Conservation (phyloP, 2,113 vertebrate genomes). For the Chionomys nivalis region DNA sequence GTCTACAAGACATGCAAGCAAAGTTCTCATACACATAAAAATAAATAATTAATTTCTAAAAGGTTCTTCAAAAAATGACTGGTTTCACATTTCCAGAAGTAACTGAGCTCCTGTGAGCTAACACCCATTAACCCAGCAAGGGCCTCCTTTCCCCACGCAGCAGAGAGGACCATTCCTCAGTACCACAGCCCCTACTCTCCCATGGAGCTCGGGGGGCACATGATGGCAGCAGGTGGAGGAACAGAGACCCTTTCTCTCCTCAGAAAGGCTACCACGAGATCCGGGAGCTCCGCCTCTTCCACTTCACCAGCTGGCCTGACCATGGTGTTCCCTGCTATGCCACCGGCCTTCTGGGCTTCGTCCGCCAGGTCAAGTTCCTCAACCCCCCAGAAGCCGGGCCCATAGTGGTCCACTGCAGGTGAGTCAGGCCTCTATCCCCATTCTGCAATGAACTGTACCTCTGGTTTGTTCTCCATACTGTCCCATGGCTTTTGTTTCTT, state of each 20-base stretch:
- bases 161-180: fast-evolving
- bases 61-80: not conserved
- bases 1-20: not conserved
- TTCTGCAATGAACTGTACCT: fast-evolving
- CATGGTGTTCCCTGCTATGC: slow-evolving; percentile 98
- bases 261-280: slow-evolving; percentile 99
- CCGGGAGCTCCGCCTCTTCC: slow-evolving; percentile 97
- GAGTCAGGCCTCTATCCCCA: not conserved
- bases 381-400: slow-evolving; percentile 96
- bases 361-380: slow-evolving; percentile 98
- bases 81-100: not conserved
- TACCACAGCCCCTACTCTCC: not conserved
- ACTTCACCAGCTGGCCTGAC: slow-evolving; percentile 99
- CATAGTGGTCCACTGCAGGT: slow-evolving; percentile 96
- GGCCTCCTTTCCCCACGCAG: not conserved
- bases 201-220: fast-evolving
- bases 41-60: not conserved
- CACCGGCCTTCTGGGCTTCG: slow-evolving; percentile 96
- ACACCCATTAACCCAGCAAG: fast-evolving
- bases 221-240: slow-evolving; percentile 36
- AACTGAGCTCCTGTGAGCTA: not conserved
- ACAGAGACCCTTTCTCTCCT: slow-evolving; percentile 79
- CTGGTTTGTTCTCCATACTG: not conserved
- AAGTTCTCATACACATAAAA: not conserved
- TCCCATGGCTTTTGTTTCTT: not conserved